phyloP scores from a whole-genome alignment of 1,140 invertebrate genomes.

The Nephila pilipes region DNA sequence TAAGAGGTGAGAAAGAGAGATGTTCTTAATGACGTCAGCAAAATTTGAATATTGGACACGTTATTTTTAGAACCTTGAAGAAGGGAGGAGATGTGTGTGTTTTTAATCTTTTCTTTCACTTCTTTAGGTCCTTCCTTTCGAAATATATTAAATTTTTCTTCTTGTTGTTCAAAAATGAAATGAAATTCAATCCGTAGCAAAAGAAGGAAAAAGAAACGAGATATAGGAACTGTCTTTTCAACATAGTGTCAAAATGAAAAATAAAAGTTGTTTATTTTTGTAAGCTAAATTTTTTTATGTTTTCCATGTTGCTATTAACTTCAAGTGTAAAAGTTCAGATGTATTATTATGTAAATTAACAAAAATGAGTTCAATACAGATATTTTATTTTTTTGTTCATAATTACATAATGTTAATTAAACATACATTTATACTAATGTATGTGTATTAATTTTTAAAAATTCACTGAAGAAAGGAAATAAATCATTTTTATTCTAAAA shows the following conservation, averaged over 20 bases:
- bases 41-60: conserved; percentile 25
- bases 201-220: not conserved
- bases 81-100: not conserved
- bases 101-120: not conserved
- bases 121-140: not conserved
- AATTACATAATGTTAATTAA: too few relatives aligned
- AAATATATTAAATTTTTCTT: not conserved
- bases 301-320: not conserved
- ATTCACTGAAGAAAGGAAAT: too few relatives aligned
- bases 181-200: not conserved
- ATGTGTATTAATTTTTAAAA: too few relatives aligned
- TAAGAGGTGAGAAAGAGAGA: not conserved
- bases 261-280: not conserved
- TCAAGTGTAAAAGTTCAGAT: too few relatives aligned
- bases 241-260: not conserved
- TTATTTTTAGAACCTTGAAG: conserved; percentile 26
- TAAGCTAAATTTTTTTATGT: not conserved
- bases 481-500: too few relatives aligned
- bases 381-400: too few relatives aligned
- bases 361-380: too few relatives aligned
- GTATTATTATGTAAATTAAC: too few relatives aligned
- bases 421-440: too few relatives aligned
- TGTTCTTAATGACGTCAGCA: conserved; percentile 32
- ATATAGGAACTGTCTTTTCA: not conserved
- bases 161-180: not conserved